phyloP scores from a whole-genome alignment of 2,888 invertebrate species.

The Cerastis leucographa region DNA sequence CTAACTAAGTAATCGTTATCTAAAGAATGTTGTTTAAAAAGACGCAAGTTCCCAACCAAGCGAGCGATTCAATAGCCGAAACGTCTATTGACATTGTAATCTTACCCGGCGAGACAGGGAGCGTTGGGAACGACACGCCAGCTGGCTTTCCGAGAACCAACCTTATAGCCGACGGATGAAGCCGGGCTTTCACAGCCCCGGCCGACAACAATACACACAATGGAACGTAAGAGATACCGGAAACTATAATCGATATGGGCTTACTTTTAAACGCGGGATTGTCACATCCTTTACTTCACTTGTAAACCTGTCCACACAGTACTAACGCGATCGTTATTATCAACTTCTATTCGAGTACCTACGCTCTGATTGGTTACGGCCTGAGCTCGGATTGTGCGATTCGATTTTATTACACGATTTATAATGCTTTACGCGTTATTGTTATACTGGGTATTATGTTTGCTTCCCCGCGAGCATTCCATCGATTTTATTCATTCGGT shows the following conservation, averaged over 20 bases:
- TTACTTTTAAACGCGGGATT: constrained; percentile 78
- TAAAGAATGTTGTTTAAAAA: constrained; percentile 71
- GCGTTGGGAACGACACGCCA: constrained; percentile 72
- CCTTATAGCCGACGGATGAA: constrained; percentile 77
- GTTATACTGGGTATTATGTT: constrained; percentile 71
- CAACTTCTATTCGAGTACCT: constrained; percentile 68
- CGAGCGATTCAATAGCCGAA: constrained; percentile 77
- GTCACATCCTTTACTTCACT: constrained; percentile 74
- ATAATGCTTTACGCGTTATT: constrained; percentile 72
- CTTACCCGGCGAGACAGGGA: constrained; percentile 77
- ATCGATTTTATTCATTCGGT: constrained; percentile 67
- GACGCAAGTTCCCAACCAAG: constrained; percentile 71
- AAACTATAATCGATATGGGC: constrained; percentile 84
- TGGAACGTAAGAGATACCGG: constrained; percentile 84
- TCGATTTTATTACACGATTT: constrained; percentile 72
- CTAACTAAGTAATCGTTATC: constrained; percentile 58
- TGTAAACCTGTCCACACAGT: constrained; percentile 72
- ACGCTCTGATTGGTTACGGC: constrained; percentile 60
- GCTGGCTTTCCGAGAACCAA: constrained; percentile 81
- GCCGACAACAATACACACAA: constrained; percentile 79
- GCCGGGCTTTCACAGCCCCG: constrained; percentile 73
- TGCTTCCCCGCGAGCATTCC: constrained; percentile 58
- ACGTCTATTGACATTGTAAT: constrained; percentile 85
- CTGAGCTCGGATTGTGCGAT: constrained; percentile 67
- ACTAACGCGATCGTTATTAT: constrained; percentile 54